Conservation (phyloP, 2,113 vertebrate genomes). For the Alethe castanea region DNA sequence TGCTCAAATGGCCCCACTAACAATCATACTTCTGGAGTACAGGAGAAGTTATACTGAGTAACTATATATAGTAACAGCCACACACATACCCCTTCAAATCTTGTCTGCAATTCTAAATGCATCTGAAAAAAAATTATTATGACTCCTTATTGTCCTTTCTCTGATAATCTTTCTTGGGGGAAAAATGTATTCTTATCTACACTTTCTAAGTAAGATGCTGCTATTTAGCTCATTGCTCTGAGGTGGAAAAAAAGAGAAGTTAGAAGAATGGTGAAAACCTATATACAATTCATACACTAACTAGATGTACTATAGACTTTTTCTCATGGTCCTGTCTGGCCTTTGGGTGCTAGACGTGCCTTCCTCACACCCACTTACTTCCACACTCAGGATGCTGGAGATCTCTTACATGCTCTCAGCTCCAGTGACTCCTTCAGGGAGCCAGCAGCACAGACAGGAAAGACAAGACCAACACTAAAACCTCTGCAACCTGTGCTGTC, state of each 20-base stretch:
- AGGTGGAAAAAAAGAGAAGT: background rate
- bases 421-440: background rate
- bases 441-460: background rate
- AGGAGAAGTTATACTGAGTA: background rate
- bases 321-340: background rate
- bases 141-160: background rate
- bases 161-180: background rate
- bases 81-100: background rate
- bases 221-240: background rate
- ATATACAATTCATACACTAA: background rate
- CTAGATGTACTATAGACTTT: background rate
- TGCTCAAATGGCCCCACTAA: background rate
- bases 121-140: background rate
- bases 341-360: background rate
- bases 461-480: background rate
- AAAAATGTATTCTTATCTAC: background rate
- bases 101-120: background rate
- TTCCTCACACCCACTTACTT: background rate
- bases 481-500: background rate
- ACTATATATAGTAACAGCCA: background rate
- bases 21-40: background rate
- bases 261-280: background rate
- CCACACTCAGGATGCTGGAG: background rate
- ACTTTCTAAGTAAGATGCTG: background rate
- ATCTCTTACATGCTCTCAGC: background rate